Evolutionary conservation across 2,888 invertebrate species (phyloP).

Genomic region (Troides helena): DNA sequence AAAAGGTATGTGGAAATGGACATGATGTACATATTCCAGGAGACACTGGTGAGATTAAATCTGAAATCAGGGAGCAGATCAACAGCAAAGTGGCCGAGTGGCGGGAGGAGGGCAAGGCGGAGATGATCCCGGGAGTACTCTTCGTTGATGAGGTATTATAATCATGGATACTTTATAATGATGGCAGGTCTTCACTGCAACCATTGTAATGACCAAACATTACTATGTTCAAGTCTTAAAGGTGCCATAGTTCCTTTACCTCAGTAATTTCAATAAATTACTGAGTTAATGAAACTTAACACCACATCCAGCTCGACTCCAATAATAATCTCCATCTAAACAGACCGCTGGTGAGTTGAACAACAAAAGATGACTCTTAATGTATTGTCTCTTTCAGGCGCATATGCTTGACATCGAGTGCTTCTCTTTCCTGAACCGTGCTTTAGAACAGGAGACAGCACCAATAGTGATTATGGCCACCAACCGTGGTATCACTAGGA

Average conservation of each 20-base stretch:
- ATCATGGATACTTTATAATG: neutral
- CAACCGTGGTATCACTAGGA: conserved; percentile 96
- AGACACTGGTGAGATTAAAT: conserved; percentile 99
- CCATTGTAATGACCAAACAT: too few species aligned
- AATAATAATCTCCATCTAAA: too few species aligned
- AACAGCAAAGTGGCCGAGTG: conserved; percentile 98
- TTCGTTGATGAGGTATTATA: conserved; percentile 94
- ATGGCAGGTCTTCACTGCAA: too few species aligned
- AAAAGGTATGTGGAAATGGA: too few species aligned
- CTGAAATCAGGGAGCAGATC: conserved; percentile 98
- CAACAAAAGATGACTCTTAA: too few species aligned
- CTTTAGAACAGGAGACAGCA: conserved; percentile 97
- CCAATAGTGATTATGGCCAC: conserved; percentile 99
- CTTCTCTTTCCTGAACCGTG: conserved; percentile 98
- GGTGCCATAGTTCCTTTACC: too few species aligned
- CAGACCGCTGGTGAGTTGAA: too few species aligned
- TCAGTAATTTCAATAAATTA: too few species aligned
- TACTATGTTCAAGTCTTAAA: too few species aligned
- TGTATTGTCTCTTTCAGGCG: conserved; percentile 73
- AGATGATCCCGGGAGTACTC: conserved; percentile 98
- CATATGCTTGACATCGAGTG: conserved; percentile 99
- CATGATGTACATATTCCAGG: conserved; percentile 67
- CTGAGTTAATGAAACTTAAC: too few species aligned
- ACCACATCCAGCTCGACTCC: too few species aligned
- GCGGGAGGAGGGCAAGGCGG: conserved; percentile 99